These are phyloP conservation scores for Aleiodes leptofemur DNA, from an alignment of 2,888 invertebrate genomes.

Conservation along the genomic window DNA sequence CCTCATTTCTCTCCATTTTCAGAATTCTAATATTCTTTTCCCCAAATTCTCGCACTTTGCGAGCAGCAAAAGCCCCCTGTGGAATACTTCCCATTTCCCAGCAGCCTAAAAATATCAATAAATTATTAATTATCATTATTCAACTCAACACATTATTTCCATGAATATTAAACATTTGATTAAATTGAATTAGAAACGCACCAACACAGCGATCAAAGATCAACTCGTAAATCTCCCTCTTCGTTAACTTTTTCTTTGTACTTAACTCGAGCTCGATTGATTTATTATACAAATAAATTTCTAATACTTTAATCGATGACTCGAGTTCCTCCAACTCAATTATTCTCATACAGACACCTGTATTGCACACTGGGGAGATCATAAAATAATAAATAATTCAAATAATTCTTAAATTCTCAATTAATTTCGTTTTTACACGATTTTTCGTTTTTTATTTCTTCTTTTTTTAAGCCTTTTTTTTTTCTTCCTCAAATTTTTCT, in stretches of 20 bases:
- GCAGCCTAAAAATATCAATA: constrained; percentile 59
- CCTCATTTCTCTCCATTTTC: constrained; percentile 75
- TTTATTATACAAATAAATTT: constrained; percentile 31
- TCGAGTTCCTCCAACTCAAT: constrained; percentile 45
- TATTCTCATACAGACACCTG: constrained; percentile 61
- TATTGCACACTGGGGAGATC: constrained; percentile 54
- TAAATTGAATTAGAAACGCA: constrained; percentile 50
- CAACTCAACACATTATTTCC: not conserved
- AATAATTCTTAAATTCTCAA: constrained; percentile 13
- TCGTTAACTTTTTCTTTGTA: constrained; percentile 45
- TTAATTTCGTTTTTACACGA: not conserved
- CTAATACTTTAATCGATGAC: constrained; percentile 42
- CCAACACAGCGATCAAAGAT: constrained; percentile 64
- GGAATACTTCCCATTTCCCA: constrained; percentile 85
- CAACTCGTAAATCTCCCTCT: constrained; percentile 57
- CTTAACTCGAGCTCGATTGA: constrained; percentile 24
- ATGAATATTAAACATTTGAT: not conserved
- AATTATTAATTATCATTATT: constrained; percentile 6
- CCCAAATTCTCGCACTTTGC: constrained; percentile 81
- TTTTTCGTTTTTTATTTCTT: not conserved
- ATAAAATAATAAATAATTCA: constrained; percentile 56
- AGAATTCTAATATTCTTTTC: constrained; percentile 69
- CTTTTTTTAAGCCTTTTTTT: too few species aligned
- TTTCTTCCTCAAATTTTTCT: too few species aligned
- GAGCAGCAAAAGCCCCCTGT: constrained; percentile 85